A percentile compares a stretch with the other conserved stretches of the same genome.
Evolutionary conservation across 2,888 invertebrate genomes (phyloP).

Genomic region (Toxonevra muliebris): DNA sequence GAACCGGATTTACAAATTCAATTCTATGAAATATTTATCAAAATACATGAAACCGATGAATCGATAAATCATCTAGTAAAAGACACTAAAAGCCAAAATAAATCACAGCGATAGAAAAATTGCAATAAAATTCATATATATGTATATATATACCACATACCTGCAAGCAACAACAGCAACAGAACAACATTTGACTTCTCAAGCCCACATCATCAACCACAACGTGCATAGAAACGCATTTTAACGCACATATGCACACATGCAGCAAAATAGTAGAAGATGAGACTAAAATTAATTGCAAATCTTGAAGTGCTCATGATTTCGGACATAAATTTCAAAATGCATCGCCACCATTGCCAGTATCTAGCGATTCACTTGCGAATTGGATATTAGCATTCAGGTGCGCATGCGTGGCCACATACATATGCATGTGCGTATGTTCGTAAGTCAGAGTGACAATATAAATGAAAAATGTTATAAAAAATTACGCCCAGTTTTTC

Average conservation of each 20-base stretch:
- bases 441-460: background rate
- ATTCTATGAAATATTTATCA: no score
- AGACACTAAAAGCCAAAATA: constrained; percentile 28
- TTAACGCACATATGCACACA: background rate
- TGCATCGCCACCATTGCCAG: no score
- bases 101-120: constrained; percentile 20
- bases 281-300: no score
- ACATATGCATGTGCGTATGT: background rate
- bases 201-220: background rate
- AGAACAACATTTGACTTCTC: no score
- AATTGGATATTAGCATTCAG: no score
- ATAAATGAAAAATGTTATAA: background rate
- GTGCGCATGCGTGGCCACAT: background rate
- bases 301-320: no score
- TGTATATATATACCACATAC: background rate
- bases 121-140: background rate
- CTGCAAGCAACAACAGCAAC: background rate
- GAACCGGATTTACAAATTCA: no score
- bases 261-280: background rate
- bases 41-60: background rate
- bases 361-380: no score
- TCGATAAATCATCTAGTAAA: constrained; percentile 25
- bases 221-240: constrained; percentile 1
- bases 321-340: no score
- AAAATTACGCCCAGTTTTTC: background rate